Base-by-base conservation (phyloP, 2,113 vertebrate genomes). In the Acinonyx jubatus region DNA sequence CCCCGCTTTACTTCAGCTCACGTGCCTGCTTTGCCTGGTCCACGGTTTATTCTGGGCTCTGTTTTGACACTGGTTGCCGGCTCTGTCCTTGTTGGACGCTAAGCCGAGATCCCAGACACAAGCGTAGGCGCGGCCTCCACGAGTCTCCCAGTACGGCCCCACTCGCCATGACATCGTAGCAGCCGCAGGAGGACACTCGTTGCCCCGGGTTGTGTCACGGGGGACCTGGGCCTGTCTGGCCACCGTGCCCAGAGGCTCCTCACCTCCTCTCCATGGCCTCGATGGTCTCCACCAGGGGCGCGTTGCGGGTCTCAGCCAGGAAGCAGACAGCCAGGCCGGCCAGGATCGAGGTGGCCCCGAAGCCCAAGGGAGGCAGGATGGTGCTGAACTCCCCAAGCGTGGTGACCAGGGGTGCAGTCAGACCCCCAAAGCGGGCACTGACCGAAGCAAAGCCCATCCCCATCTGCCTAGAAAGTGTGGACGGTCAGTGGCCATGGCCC, bases 401-500 rank as follows among this genome's bases (percentile, higher is more conserved):
- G 98, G 99, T 99, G 96, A 99, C 98, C 25, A 99, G 69, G 0
- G 99, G 99, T 0, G 99, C 99, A 1, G 97, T 98, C 66, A 99
- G 98, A 7, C 99, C 99, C 4, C 99, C 99, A 0, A 99, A 83
- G 66, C 99, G 98, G 6, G 99, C 99, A 11, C 98, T 99, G 99
- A 99, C 99, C 0, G 98, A 98, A 31, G 98, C 98, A 6, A 99
- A 98, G 7, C 99, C 99, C 83, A 99, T 99, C 38, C 99, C 99
- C 81, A 99, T 99, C 98, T 99, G 99, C 96, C 99, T 99, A 68
- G 27, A 74, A 18, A 85, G 45, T 41, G 16, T 7, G 4, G 5
- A 7, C 14, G 48, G n/a, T 97, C 38, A 97, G 82, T 6, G 1
- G 18, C 69, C 0, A 0, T 0, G 55, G 23, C 38, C 90, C 7